Percentiles rank a stretch among this genome's conserved stretches.
Conservation (phyloP, 2,888 invertebrate species). For the Pyrocoelia pectoralis region DNA sequence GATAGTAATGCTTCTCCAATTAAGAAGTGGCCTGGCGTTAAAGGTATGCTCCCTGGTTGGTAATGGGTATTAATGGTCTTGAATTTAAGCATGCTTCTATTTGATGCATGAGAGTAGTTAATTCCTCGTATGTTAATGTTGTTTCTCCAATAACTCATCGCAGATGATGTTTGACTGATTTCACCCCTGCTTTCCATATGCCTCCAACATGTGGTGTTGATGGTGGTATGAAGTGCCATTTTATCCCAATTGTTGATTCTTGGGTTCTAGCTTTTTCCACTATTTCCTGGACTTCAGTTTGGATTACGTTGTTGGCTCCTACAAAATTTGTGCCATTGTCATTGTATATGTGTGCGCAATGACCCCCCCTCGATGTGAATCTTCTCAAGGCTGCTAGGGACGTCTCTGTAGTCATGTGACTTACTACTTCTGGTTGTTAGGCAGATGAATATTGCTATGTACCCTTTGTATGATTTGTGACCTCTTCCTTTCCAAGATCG, state of each 20-base stretch:
- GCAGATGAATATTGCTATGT: constrained; percentile 2
- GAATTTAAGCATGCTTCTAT: background rate
- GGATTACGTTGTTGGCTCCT: no score
- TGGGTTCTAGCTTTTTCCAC: no score
- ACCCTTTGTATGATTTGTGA: constrained; percentile 2
- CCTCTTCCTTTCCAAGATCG: background rate
- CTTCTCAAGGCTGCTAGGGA: background rate
- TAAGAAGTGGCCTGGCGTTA: no score
- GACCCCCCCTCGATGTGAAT: background rate
- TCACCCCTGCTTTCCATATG: background rate
- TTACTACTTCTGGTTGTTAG: background rate
- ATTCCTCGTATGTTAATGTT: background rate
- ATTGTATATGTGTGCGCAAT: background rate
- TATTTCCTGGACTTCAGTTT: no score
- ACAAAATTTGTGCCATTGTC: constrained; percentile 2
- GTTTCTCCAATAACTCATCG: background rate
- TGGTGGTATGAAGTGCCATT: background rate
- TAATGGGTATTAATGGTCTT: background rate
- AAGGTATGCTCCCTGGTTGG: no score
- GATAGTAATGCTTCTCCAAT: no score
- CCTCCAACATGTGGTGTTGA: background rate
- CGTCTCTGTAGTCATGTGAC: background rate
- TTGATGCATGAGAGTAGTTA: background rate
- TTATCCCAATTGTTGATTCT: no score
- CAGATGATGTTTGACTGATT: background rate